Conservation (phyloP, 1,140 invertebrate genomes). For the Nebria ingens region DNA sequence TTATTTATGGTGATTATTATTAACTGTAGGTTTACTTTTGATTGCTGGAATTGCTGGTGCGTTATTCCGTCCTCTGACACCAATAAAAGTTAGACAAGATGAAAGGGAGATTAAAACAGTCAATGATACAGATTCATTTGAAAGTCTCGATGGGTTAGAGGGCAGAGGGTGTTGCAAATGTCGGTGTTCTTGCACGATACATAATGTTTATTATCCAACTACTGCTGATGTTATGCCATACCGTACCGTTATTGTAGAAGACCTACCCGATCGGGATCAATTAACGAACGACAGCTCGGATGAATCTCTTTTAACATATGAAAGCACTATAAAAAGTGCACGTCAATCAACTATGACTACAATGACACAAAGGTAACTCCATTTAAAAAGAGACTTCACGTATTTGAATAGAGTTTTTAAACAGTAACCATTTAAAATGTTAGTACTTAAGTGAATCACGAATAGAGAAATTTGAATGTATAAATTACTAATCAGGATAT, state of each 20-base stretch:
- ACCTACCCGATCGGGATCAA: neutral
- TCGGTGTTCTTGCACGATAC: neutral
- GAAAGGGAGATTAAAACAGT: neutral
- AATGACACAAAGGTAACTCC: no score
- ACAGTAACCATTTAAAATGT: no score
- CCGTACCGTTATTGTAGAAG: neutral
- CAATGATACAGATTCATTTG: constrained; percentile 14
- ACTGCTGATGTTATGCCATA: neutral
- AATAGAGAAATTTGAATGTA: no score
- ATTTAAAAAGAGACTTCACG: no score
- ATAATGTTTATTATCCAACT: constrained; percentile 14
- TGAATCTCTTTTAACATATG: no score
- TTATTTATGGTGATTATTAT: no score
- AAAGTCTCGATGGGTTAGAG: constrained; percentile 10
- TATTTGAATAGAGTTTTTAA: no score
- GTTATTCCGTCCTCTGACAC: neutral
- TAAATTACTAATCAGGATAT: no score
- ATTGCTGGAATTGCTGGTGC: neutral
- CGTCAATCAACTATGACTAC: no score
- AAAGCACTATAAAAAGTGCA: no score
- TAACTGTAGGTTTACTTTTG: neutral
- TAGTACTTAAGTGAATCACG: no score
- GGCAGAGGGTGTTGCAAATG: constrained; percentile 11
- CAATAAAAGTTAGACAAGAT: neutral
- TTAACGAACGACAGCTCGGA: neutral